Conservation (phyloP, 1,140 invertebrate species). For the Armadillidium nasatum region DNA sequence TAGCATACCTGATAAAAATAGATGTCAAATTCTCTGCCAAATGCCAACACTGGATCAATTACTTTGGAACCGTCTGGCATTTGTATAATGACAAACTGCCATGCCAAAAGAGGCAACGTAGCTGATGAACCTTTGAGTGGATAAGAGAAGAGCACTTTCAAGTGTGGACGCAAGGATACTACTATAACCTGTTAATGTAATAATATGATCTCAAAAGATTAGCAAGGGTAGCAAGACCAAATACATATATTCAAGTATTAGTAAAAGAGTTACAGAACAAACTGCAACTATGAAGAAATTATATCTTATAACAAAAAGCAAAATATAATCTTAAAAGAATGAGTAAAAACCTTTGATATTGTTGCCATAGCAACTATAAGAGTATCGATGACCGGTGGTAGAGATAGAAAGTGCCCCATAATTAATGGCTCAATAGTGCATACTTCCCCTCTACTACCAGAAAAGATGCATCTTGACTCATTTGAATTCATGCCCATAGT, state of each 20-base stretch:
- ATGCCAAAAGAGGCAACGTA: slow-evolving; percentile 76
- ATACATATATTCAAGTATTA: too few species aligned
- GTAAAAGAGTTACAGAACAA: too few species aligned
- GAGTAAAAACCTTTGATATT: slow-evolving; percentile 66
- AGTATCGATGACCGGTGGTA: slow-evolving; percentile 67
- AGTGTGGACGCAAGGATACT: slow-evolving; percentile 71
- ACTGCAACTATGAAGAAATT: too few species aligned
- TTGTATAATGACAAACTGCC: slow-evolving; percentile 86
- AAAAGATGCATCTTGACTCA: slow-evolving; percentile 62
- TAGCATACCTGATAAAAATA: too few species aligned
- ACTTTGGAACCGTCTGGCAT: slow-evolving; percentile 63
- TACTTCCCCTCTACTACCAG: slow-evolving; percentile 84
- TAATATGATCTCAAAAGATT: too few species aligned
- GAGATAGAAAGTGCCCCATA: slow-evolving; percentile 57
- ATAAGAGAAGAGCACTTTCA: slow-evolving; percentile 65
- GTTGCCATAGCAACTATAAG: slow-evolving; percentile 87
- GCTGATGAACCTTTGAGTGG: slow-evolving; percentile 52
- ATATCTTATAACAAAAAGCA: too few species aligned
- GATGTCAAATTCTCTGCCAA: slow-evolving; percentile 70
- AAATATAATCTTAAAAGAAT: too few species aligned
- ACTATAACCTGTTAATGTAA: slow-evolving; percentile 63
- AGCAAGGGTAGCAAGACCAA: too few species aligned
- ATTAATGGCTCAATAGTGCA: slow-evolving; percentile 79
- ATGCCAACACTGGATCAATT: slow-evolving; percentile 78
- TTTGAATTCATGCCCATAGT: slow-evolving; percentile 84